Evolutionary conservation across 2,113 vertebrate species (phyloP).

Genomic region (Capreolus pygargus): DNA sequence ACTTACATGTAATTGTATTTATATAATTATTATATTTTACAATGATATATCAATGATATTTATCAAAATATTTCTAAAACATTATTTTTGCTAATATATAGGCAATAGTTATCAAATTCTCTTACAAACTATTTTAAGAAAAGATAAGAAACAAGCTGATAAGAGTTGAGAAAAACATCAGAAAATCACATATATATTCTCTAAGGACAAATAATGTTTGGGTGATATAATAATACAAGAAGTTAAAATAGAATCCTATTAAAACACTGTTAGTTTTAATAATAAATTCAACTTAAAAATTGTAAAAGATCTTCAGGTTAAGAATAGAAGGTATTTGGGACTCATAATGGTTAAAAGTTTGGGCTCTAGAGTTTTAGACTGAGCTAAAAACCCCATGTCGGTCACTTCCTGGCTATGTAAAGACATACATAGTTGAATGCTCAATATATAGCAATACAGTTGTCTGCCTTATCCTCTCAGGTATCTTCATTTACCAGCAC

Average conservation of each 20-base stretch:
- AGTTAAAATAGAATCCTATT: background rate
- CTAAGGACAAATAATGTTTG: background rate
- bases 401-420: background rate
- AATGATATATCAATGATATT: background rate
- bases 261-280: background rate
- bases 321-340: background rate
- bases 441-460: background rate
- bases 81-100: background rate
- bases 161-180: conserved; percentile 4
- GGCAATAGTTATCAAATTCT: background rate
- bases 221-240: background rate
- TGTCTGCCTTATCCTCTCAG: background rate
- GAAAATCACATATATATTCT: background rate
- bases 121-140: conserved; percentile 17
- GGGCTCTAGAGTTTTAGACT: background rate
- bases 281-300: conserved; percentile 10
- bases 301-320: background rate
- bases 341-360: background rate
- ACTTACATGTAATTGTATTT: background rate
- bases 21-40: background rate
- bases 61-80: conserved; percentile 10
- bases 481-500: background rate
- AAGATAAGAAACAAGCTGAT: background rate
- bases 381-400: background rate
- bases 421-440: background rate